These are phyloP conservation scores for Cerastis rubricosa DNA, from an alignment of 2,888 invertebrate genomes.

Conservation along the genomic window DNA sequence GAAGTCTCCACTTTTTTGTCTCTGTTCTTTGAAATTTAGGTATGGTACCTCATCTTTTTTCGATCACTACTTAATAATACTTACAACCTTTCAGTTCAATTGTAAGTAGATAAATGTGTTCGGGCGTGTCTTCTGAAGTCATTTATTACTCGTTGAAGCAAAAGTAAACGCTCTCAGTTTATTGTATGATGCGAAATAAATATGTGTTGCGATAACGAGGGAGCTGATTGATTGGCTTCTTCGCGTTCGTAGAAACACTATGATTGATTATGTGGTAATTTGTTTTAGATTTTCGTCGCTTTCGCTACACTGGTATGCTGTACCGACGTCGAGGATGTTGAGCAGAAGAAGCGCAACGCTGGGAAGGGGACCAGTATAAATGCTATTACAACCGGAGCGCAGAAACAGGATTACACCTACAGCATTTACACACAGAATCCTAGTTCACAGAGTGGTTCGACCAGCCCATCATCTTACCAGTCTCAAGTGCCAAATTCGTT, in stretches of 20 bases:
- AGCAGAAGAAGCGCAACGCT: slow-evolving; percentile 86
- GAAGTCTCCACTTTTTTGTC: too few species aligned
- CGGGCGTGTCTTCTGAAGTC: slow-evolving; percentile 28
- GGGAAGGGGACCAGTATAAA: slow-evolving; percentile 83
- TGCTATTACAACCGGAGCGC: slow-evolving; percentile 84
- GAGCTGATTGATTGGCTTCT: slow-evolving; percentile 76
- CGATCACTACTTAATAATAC: slow-evolving; percentile 1
- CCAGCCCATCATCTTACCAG: slow-evolving; percentile 79
- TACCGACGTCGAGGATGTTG: slow-evolving; percentile 83
- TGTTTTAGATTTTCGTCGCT: slow-evolving; percentile 83
- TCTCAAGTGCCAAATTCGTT: slow-evolving; percentile 82
- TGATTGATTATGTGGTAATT: slow-evolving; percentile 72
- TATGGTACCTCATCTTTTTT: too few species aligned
- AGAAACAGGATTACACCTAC: slow-evolving; percentile 87
- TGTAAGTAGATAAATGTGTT: slow-evolving; percentile 26
- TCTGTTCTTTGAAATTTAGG: too few species aligned
- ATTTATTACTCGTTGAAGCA: slow-evolving; percentile 62
- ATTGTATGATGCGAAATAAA: slow-evolving; percentile 46
- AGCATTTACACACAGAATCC: slow-evolving; percentile 83
- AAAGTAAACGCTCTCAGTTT: slow-evolving; percentile 49
- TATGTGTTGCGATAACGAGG: slow-evolving; percentile 56
- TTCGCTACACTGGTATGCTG: slow-evolving; percentile 80
- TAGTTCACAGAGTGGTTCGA: slow-evolving; percentile 70
- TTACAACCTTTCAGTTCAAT: slow-evolving; percentile 35
- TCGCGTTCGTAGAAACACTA: slow-evolving; percentile 67